Evolutionary conservation across 2,888 invertebrate genomes (phyloP), one percentile per base, ranked within the genome.

Genomic region (Abrostola triplasia): DNA sequence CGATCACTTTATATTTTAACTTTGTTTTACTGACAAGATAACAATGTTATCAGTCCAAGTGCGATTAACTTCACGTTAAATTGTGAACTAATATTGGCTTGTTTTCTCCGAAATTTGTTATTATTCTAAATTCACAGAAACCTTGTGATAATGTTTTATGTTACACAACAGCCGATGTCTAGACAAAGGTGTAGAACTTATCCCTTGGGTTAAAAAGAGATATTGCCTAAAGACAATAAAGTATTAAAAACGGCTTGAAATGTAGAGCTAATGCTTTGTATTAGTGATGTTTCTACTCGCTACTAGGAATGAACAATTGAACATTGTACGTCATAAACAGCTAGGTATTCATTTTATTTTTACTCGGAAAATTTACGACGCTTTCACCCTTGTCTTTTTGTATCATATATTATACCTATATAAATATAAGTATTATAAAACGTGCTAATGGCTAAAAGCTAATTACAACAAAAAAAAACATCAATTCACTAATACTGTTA

Each of bases 21-120:
- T 73, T 79, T 73, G 68, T 50, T 65, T 64, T 79, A 75, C 80
- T 53, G 10, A 37, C 62, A 79, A 77, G 44, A 37, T 44, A 68
- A 70, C 67, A 67, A 64, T 59, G 55, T 65, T 70, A 78, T 79
- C 73, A 59, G 62, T 52, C 63, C 55, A 48, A 76, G 76, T 76
- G 68, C 13, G 13, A 50, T 70, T 67, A 50, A 48, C 44, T 67
- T 73, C 60, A 11, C 36, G 64, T 49, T 73, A 73, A 70, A 65
- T 62, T 50, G 69, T 77, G 62, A 79, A 72, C 58, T 63, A 72
- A 76, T 74, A 74, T 68, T 64, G 72, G 66, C 51, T 64, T 49
- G 51, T 37, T 47, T 79, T 76, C 73, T 59, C 9, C 48, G 70
- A 76, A 73, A n/a, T 48, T 58, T 54, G 44, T 44, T 64, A 73